These are phyloP conservation scores for Gambelia wislizenii DNA, from an alignment of 2,797 vertebrate genomes.

Conservation along the genomic window DNA sequence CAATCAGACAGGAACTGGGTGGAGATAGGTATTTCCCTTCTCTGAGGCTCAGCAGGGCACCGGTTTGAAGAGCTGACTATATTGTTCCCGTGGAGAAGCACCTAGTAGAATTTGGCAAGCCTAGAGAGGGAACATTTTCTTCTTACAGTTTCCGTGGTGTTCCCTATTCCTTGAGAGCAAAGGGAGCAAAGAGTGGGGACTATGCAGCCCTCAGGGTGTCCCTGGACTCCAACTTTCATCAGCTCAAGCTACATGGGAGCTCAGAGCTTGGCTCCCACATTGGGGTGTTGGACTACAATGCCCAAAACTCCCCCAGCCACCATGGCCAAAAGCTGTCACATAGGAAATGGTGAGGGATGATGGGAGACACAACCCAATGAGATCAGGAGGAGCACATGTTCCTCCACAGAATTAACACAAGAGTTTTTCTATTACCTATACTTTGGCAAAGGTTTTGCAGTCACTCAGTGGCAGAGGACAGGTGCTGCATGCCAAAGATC, in stretches of 20 bases:
- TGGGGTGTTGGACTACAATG: too few species aligned
- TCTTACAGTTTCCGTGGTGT: background rate
- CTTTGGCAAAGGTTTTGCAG: too few species aligned
- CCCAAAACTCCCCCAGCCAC: too few species aligned
- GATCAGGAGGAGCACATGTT: background rate
- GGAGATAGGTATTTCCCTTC: slow-evolving; percentile 21
- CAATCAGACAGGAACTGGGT: slow-evolving; percentile 35
- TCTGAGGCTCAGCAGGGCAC: background rate
- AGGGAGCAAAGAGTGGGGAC: background rate
- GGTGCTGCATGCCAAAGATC: background rate
- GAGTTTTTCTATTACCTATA: background rate
- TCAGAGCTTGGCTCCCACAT: too few species aligned
- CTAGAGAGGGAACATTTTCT: background rate
- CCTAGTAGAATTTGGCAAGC: background rate
- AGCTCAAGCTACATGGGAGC: background rate
- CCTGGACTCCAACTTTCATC: background rate
- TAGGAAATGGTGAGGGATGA: background rate
- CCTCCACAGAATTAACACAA: background rate
- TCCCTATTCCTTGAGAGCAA: background rate
- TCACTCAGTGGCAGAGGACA: too few species aligned
- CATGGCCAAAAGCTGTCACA: too few species aligned
- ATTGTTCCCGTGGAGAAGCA: background rate
- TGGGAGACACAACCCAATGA: background rate
- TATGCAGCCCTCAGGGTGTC: background rate
- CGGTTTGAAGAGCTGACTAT: background rate